Conservation (phyloP, 2,113 vertebrate genomes). For the Actenoides lindsayi region DNA sequence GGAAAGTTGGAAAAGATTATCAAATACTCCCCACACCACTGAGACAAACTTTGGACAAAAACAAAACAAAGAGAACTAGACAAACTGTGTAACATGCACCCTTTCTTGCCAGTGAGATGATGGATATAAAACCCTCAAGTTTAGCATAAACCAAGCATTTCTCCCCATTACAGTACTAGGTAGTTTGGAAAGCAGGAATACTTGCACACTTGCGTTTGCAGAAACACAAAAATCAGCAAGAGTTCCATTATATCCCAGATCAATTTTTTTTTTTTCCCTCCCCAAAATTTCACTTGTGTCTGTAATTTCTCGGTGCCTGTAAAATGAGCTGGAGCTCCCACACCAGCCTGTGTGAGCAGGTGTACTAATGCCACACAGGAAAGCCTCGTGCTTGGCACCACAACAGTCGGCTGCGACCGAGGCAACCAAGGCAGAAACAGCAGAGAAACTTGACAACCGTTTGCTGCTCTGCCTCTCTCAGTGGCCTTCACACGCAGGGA, state of each 20-base stretch:
- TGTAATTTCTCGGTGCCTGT: not conserved
- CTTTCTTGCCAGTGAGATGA: not conserved
- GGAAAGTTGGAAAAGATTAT: not conserved
- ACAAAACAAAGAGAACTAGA: not conserved
- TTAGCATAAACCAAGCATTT: not conserved
- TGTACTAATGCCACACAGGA: not conserved
- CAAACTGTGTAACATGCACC: not conserved
- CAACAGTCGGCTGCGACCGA: rapidly evolving
- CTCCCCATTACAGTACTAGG: not conserved
- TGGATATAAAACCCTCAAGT: not conserved
- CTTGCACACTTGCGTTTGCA: not conserved
- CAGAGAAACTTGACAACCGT: not conserved
- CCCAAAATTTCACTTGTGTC: rapidly evolving
- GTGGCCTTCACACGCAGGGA: not conserved
- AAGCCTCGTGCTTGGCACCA: rapidly evolving
- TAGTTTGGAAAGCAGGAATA: not conserved
- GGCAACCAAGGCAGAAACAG: not conserved
- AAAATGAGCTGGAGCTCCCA: not conserved
- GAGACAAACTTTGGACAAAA: not conserved
- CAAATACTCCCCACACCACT: not conserved
- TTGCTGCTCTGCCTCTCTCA: not conserved
- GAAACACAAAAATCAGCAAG: not conserved
- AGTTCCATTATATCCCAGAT: not conserved
- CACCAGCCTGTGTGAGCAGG: not conserved
- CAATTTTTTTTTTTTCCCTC: not conserved